A percentile compares a stretch with the other conserved stretches of the same genome.
Conservation (phyloP, 23 tunicate species). For the Ciona savignyi region DNA sequence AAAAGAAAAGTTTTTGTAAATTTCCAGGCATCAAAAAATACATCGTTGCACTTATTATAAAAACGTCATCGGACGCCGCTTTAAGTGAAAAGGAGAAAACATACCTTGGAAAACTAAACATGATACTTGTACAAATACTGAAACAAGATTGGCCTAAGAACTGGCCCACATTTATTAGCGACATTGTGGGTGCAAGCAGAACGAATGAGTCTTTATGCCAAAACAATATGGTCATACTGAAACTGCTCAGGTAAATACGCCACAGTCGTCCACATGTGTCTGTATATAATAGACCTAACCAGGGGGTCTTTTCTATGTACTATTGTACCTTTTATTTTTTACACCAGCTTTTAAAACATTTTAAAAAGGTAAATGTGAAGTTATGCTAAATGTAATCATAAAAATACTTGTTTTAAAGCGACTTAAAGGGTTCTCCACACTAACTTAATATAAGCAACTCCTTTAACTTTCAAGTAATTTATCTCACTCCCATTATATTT, state of each 20-base stretch:
- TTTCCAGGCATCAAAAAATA: conserved; percentile 85
- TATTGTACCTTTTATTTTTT: no score
- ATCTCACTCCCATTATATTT: no score
- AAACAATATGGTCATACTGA: conserved; percentile 95
- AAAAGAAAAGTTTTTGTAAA: not conserved
- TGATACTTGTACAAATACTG: conserved; percentile 96
- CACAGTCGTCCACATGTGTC: no score
- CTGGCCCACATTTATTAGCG: conserved; percentile 99
- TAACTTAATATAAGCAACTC: no score
- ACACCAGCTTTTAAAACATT: no score
- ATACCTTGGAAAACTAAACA: conserved; percentile 89
- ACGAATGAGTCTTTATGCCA: conserved; percentile 93
- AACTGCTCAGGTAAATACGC: conserved; percentile 85
- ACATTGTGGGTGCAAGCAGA: conserved; percentile 95
- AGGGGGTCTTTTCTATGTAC: no score
- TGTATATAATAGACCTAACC: no score
- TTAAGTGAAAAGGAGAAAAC: conserved; percentile 89
- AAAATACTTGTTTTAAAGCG: no score
- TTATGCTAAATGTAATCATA: no score
- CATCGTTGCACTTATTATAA: conserved; percentile 87
- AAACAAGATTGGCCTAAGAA: conserved; percentile 99
- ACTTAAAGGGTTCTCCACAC: no score
- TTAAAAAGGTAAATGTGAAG: no score
- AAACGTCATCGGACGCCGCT: conserved; percentile 76
- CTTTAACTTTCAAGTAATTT: no score